phyloP scores from a whole-genome alignment of 1,140 invertebrate species.

The Psix sp. region DNA sequence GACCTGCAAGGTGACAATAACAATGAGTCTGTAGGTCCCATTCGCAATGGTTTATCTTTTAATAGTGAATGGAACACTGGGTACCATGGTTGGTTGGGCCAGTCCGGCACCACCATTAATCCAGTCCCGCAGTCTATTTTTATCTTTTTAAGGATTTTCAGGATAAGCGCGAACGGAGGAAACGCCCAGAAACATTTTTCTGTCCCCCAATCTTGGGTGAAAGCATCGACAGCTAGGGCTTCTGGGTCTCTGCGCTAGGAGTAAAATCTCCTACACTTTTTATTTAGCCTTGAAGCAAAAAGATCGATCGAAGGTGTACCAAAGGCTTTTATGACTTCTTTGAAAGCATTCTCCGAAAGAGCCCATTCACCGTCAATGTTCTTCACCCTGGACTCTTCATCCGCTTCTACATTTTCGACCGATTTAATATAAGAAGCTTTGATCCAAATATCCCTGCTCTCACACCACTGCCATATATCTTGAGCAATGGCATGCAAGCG shows the following conservation, averaged over 20 bases:
- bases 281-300: neutral
- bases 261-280: neutral
- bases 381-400: constrained; percentile 39
- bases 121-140: neutral
- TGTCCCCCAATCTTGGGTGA: too few relatives aligned
- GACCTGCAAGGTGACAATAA: constrained; percentile 3
- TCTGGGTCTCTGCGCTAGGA: constrained; percentile 2
- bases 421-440: too few relatives aligned
- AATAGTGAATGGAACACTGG: constrained; percentile 1
- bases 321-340: neutral
- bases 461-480: constrained; percentile 19
- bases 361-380: too few relatives aligned
- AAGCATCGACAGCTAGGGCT: neutral
- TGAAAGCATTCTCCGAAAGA: neutral
- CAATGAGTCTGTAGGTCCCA: neutral
- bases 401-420: constrained; percentile 56
- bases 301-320: neutral
- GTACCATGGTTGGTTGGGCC: too few relatives aligned
- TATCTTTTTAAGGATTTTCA: constrained; percentile 4
- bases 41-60: neutral
- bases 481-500: neutral
- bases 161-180: too few relatives aligned
- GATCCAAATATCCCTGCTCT: constrained; percentile 1
- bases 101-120: constrained; percentile 9
- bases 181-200: too few relatives aligned